A percentile compares a stretch with the other conserved stretches of the same genome.
Conservation (phyloP, 2,113 vertebrate species). For the Donacobius atricapilla region DNA sequence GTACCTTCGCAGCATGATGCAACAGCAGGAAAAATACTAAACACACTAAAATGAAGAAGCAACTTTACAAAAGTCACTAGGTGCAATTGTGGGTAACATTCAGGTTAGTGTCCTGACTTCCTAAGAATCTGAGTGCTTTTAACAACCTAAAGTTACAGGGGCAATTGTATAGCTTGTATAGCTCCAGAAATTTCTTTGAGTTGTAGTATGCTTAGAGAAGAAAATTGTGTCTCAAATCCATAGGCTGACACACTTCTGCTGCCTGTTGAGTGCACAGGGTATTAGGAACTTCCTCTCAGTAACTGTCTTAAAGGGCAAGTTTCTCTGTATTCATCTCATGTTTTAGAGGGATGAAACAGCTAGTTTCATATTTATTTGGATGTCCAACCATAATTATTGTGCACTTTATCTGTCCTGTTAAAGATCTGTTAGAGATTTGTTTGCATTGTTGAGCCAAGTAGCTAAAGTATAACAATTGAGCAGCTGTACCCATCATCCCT, state of each 20-base stretch:
- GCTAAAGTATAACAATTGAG: background rate
- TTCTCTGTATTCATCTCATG: background rate
- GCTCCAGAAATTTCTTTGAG: background rate
- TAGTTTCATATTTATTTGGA: background rate
- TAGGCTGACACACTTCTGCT: background rate
- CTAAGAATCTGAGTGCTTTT: background rate
- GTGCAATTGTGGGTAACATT: background rate
- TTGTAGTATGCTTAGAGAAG: background rate
- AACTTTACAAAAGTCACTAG: background rate
- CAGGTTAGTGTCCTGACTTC: background rate
- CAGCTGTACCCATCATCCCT: background rate
- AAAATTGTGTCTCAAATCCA: background rate
- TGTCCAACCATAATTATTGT: background rate
- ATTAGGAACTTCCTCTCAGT: background rate
- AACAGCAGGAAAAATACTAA: background rate
- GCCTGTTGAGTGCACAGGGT: background rate
- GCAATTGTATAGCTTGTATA: background rate
- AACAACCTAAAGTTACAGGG: background rate
- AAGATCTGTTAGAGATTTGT: background rate
- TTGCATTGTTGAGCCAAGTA: background rate
- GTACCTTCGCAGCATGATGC: background rate
- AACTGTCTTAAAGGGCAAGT: background rate
- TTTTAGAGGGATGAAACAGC: background rate
- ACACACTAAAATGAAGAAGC: background rate
- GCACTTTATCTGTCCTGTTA: background rate